Conservation (phyloP, 2,113 vertebrate species). For the Brachionichthys hirsutus region DNA sequence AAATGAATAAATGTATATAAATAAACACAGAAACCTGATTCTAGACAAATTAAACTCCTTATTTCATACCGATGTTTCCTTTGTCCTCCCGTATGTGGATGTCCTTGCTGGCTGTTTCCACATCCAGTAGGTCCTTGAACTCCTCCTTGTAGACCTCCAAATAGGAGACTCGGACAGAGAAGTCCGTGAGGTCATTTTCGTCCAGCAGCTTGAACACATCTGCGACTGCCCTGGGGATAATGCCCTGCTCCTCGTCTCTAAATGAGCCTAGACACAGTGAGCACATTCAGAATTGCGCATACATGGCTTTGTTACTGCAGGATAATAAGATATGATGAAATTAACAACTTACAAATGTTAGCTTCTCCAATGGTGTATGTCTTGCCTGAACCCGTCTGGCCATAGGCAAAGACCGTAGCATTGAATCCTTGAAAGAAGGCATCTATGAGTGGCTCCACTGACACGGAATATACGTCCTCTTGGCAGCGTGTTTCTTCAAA, state of each 20-base stretch:
- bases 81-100: conserved; percentile 95
- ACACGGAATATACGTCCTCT: conserved; percentile 84
- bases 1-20: conserved; percentile 7
- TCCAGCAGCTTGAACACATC: conserved; percentile 95
- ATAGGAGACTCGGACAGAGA: conserved; percentile 90
- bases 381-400: conserved; percentile 95
- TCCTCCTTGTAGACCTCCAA: conserved; percentile 98
- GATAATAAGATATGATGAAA: neutral
- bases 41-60: neutral
- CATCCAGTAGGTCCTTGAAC: conserved; percentile 92
- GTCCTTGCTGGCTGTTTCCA: conserved; percentile 93
- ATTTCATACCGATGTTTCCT: conserved; percentile 89
- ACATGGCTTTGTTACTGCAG: neutral
- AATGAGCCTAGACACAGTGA: conserved; percentile 81
- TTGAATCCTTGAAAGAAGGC: conserved; percentile 95
- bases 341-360: conserved; percentile 86
- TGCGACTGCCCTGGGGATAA: conserved; percentile 92
- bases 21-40: neutral
- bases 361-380: conserved; percentile 94
- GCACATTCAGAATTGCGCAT: neutral
- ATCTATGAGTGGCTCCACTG: conserved; percentile 88
- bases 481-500: conserved; percentile 85
- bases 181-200: conserved; percentile 91
- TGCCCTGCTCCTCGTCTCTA: conserved; percentile 91
- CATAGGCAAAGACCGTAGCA: conserved; percentile 92